These are phyloP conservation scores for Mus pahari DNA, from an alignment of 2,113 vertebrate species.

Conservation along the genomic window DNA sequence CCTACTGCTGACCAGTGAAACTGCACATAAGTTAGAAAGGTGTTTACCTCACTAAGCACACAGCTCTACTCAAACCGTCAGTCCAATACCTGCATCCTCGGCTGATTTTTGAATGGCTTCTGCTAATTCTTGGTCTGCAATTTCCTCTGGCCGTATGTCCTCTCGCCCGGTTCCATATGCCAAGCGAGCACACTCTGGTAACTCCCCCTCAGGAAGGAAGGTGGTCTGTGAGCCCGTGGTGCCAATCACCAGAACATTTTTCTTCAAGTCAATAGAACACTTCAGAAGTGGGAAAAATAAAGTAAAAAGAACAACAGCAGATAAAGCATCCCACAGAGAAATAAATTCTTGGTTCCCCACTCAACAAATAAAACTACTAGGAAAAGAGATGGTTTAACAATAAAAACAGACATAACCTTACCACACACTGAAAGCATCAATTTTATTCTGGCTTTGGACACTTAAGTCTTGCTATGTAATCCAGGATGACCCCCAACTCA, in stretches of 20 bases:
- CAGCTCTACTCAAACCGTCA: accelerated
- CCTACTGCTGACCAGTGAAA: not conserved
- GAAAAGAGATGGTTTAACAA: not conserved
- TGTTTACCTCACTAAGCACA: not conserved
- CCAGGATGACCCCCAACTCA: not conserved
- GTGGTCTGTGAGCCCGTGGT: conserved; percentile 96
- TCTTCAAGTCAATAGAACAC: conserved; percentile 99
- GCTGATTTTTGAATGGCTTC: conserved; percentile 97
- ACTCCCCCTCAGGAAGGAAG: conserved; percentile 95
- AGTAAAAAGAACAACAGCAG: conserved; percentile 5
- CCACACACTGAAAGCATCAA: not conserved
- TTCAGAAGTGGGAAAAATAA: conserved; percentile 69
- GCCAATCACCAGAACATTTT: conserved; percentile 95
- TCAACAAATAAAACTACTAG: not conserved
- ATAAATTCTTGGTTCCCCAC: not conserved
- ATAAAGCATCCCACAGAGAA: not conserved
- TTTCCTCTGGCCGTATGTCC: conserved; percentile 92
- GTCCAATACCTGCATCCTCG: conserved; percentile 94
- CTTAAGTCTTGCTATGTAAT: not conserved
- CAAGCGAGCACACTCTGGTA: conserved; percentile 96
- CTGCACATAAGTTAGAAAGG: not conserved
- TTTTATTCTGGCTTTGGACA: not conserved
- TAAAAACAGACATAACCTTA: not conserved
- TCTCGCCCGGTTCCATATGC: conserved; percentile 94
- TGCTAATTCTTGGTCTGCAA: conserved; percentile 95